Percentiles rank a stretch among this genome's conserved stretches.
These are phyloP conservation scores for Pangasianodon hypophthalmus DNA, from an alignment of 2,113 vertebrate species.

Conservation along the genomic window DNA sequence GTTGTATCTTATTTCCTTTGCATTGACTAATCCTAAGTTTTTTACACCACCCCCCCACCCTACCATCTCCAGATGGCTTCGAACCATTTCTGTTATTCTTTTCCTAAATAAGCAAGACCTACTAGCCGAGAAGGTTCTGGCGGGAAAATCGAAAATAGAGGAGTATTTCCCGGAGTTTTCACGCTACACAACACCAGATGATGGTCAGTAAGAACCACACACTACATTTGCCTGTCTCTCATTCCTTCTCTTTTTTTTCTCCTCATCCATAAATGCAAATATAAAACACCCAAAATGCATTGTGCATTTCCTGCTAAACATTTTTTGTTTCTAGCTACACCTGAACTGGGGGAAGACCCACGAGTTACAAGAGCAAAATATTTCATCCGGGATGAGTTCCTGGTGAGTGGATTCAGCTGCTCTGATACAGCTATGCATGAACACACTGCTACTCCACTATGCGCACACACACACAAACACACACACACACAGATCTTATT, in stretches of 20 bases:
- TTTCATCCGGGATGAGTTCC: conserved; percentile 97
- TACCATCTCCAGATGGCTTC: conserved; percentile 86
- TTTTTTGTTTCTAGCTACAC: conserved; percentile 77
- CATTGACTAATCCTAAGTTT: conserved; percentile 28
- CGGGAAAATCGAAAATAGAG: conserved; percentile 98
- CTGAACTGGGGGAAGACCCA: conserved; percentile 91
- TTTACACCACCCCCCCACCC: neutral
- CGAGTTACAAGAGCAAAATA: conserved; percentile 98
- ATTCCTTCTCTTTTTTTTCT: neutral
- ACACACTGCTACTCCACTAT: neutral
- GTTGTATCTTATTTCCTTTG: neutral
- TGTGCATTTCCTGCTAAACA: conserved; percentile 79
- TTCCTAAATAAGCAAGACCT: conserved; percentile 99
- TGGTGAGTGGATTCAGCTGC: conserved; percentile 78
- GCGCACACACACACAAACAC: neutral
- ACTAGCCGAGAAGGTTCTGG: conserved; percentile 96
- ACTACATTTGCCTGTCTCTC: neutral
- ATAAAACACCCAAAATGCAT: neutral
- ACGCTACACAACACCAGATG: conserved; percentile 97
- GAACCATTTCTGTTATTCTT: conserved; percentile 98
- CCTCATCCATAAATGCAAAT: neutral
- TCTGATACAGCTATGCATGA: neutral
- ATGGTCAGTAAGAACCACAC: conserved; percentile 74
- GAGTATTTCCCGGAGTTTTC: conserved; percentile 98
- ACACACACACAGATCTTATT: neutral